phyloP scores from a whole-genome alignment of 2,888 invertebrate genomes.

The Mamestra brassicae region DNA sequence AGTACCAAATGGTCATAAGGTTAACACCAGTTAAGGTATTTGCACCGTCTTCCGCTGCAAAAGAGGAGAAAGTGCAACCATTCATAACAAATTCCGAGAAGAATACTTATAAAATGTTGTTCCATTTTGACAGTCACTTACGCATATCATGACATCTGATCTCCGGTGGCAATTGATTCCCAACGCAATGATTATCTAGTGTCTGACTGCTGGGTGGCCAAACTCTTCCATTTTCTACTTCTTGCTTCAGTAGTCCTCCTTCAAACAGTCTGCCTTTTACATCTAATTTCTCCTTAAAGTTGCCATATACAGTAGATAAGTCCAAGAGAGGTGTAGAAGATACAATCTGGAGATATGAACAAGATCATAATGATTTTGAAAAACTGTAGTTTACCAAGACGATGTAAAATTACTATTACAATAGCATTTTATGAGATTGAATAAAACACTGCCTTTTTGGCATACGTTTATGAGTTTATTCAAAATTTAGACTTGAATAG shows the following conservation, averaged over 20 bases:
- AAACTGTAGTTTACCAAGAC: background rate
- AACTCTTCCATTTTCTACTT: slow-evolving; percentile 71
- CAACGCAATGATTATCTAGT: slow-evolving; percentile 61
- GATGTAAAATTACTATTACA: background rate
- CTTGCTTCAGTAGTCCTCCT: slow-evolving; percentile 73
- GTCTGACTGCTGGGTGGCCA: slow-evolving; percentile 75
- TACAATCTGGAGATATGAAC: slow-evolving; percentile 63
- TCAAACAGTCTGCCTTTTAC: slow-evolving; percentile 66
- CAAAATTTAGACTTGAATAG: background rate
- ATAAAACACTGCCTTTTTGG: background rate
- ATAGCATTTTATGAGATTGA: background rate
- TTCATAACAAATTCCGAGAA: background rate
- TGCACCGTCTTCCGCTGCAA: slow-evolving; percentile 71
- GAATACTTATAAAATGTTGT: too few relatives aligned
- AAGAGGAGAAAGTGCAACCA: background rate
- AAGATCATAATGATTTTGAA: background rate
- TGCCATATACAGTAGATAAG: slow-evolving; percentile 71
- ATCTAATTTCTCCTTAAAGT: slow-evolving; percentile 47
- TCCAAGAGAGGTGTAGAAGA: slow-evolving; percentile 72
- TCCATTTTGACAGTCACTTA: slow-evolving; percentile 52
- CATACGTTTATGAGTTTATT: too few relatives aligned
- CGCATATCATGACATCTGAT: slow-evolving; percentile 71
- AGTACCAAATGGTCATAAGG: slow-evolving; percentile 73
- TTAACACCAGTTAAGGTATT: slow-evolving; percentile 74
- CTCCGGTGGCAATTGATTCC: slow-evolving; percentile 69